Evolutionary conservation across 2,113 vertebrate genomes (phyloP), one percentile per base, ranked within the genome.

Genomic region (Colaptes auratus): DNA sequence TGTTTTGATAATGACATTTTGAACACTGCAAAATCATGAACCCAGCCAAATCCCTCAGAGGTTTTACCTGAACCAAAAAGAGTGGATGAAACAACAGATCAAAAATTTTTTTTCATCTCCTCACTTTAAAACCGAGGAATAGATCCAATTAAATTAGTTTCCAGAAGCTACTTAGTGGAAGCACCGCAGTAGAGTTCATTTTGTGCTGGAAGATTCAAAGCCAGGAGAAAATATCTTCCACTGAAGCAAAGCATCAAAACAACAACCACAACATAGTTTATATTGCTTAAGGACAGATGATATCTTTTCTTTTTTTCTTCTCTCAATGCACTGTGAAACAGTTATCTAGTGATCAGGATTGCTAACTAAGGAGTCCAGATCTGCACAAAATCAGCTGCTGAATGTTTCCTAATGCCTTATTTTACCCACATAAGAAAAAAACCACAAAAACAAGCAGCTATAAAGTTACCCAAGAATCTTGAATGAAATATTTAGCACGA

Each of bases 11-110:
- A 33, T 10, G 89, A 16, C 42, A n/a, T 48, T 67, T 67, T 59
- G 58, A 81, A 69, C 66, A 91, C 88, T 95, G 46, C 86, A 95
- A 97, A 92, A 95, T 76, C 74, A n/a, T 60, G 50, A 78, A 44
- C 50, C 56, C 15, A 83, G 48, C 12, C 33, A 71, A 70, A 78
- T 67, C n/a, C 73, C 70, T 86, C 72, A 35, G 12, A 39, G 3
- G 7, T 39, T 65, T 90, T 91, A 61, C 46, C 79, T 90, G 74
- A 71, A 58, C 35, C 23, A 61, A 70, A 91, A 81, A 46, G 18
- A 73, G 50, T 27, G 53, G 27, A 69, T 58, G 74, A 87, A 93
- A 83, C 8, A 67, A 42, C 39, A 36, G 21, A 72, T 94, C 67
- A 83, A 66, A 92, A 85, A 75, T n/a, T n/a, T n/a, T n/a, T 93